Evolutionary conservation across 2,113 vertebrate species (phyloP), one percentile per base, ranked within the genome.

Genomic region (Vanacampus margaritifer): DNA sequence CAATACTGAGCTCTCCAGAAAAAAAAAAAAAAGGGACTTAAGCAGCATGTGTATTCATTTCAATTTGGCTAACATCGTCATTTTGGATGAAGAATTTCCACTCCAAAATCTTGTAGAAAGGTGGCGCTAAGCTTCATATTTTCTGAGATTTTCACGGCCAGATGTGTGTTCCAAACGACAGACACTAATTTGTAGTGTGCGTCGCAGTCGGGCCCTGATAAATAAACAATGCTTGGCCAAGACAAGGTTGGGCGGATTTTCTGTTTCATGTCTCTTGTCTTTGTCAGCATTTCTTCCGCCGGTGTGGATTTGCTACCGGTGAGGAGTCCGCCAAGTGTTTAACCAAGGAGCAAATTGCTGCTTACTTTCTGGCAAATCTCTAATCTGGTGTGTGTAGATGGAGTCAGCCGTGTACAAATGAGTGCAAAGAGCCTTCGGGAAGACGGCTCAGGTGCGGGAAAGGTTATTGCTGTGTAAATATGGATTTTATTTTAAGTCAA

Each of bases 301-400:
- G 50, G 67, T 75, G 76, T 80, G 68, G 74, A 79, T 83, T 75
- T 82, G 75, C 80, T 74, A 64, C 76, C 65, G 68, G 76, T 74
- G 79, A 80, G 66, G 71, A 60, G 60, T 62, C 79, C 37, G 39
- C 81, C 71, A 76, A 63, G 71, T 84, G 82, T 82, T 85, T 85
- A 89, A 87, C 76, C 84, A 83, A 86, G 84, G 79, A 84, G 78
- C 71, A 89, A 88, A 86, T 90, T 85, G 75, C 63, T 14, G 51
- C 74, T 82, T 83, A 78, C 74, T 76, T 84, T 71, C 83, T 67
- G 67, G 68, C 78, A 79, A 84, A 80, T 80, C 76, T 79, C 64
- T 79, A 85, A 86, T 86, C 73, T 88, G 76, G 74, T 75, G 82
- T 73, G 84, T 75, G 76, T 73, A 68, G 76, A 58, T 64, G 68